A percentile compares a stretch with the other conserved stretches of the same genome.
Conservation (phyloP, 2,888 invertebrate species). For the Caenorhabditis sp. region DNA sequence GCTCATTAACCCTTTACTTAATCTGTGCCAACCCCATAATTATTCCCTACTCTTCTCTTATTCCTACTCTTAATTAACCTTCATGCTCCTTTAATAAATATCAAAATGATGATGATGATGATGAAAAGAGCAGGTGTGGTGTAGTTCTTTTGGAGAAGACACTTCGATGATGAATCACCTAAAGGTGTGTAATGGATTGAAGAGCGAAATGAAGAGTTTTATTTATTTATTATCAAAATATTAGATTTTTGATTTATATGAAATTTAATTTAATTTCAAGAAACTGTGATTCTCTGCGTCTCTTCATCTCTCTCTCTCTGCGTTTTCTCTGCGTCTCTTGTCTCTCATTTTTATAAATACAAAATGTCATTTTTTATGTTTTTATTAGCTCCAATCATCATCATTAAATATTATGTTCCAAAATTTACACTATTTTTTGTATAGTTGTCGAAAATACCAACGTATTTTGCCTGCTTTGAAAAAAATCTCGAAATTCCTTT, state of each 20-base stretch:
- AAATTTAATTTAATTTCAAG: neutral
- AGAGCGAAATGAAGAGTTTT: neutral
- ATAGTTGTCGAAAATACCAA: too few relatives aligned
- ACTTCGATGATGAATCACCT: constrained; percentile 2
- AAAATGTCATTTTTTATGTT: neutral
- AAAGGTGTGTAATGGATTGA: neutral
- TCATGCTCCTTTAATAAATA: neutral
- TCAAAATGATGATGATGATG: neutral
- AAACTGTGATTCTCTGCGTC: neutral
- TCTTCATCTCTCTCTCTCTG: too few relatives aligned
- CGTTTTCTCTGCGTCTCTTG: too few relatives aligned
- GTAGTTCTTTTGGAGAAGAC: neutral
- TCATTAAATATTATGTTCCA: neutral
- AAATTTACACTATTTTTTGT: too few relatives aligned
- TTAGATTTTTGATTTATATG: constrained; percentile 1
- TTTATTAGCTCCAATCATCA: neutral
- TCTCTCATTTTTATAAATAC: too few relatives aligned
- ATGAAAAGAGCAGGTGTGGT: neutral
- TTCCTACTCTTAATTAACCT: neutral
- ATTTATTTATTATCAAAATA: constrained; percentile 1
- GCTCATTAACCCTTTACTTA: neutral
- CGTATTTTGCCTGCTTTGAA: neutral
- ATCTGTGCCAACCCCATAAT: neutral
- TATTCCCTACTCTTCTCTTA: neutral
- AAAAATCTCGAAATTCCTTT: neutral